A percentile compares a stretch with the other conserved stretches of the same genome.
phyloP scores from a whole-genome alignment of 2,888 invertebrate species.

The Hipparchia semele region DNA sequence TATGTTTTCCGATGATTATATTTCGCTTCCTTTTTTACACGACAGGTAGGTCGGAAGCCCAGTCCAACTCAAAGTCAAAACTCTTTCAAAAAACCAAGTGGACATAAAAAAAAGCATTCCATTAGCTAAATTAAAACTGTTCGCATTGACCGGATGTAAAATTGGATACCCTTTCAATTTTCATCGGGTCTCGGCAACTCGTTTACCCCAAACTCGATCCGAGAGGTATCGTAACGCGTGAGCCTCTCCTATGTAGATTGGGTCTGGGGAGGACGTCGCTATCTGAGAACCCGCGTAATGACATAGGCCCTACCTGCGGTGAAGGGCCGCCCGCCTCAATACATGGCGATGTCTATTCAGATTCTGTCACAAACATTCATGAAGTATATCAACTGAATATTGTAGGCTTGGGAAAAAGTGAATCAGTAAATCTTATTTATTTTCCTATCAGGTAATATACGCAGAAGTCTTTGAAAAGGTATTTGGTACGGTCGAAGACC shows the following conservation, averaged over 20 bases:
- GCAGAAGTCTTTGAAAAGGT: neutral
- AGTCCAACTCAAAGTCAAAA: no score
- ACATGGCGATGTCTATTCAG: conserved; percentile 30
- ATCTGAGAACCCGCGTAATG: conserved; percentile 29
- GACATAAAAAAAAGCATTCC: conserved; percentile 4
- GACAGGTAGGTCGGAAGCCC: no score
- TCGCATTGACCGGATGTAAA: conserved; percentile 23
- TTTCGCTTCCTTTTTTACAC: no score
- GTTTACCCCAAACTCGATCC: conserved; percentile 14
- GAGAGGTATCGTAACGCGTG: conserved; percentile 9
- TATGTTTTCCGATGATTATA: no score
- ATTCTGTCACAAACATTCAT: conserved; percentile 35
- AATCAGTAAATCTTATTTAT: conserved; percentile 6
- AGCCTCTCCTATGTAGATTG: conserved; percentile 36
- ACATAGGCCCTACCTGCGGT: conserved; percentile 34
- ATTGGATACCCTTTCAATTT: conserved; percentile 32
- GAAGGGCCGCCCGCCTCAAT: conserved; percentile 28
- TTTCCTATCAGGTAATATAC: neutral
- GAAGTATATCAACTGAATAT: conserved; percentile 14
- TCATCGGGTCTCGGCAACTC: conserved; percentile 21
- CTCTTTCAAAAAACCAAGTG: neutral
- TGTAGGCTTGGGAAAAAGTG: neutral
- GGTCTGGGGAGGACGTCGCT: conserved; percentile 29
- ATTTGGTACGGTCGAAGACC: neutral
- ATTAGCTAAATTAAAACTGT: conserved; percentile 31